Evolutionary conservation across 2,797 vertebrate genomes (phyloP), one percentile per base, ranked within the genome.

Genomic region (Synanceia verrucosa): DNA sequence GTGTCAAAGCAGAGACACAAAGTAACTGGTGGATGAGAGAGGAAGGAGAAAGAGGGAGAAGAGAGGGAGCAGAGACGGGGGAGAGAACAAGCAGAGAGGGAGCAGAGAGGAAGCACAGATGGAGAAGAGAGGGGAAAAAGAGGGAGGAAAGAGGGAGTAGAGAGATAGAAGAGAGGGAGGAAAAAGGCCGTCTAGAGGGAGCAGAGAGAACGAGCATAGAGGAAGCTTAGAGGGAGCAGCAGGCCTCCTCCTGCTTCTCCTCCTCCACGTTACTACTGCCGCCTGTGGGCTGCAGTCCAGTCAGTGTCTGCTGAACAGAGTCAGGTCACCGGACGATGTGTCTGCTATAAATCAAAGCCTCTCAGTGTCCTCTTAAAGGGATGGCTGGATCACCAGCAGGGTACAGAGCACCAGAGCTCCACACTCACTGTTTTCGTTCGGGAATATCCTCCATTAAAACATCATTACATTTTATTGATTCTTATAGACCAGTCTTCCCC

Each of bases 1-100:
- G 26, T 44, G 7, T 18, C 52, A 43, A 26, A 50, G 47, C 36
- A n/a, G 53, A 64, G 53, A 66, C 39, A 56, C 13, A n/a, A n/a
- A 71, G 78, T 83, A 86, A 73, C 78, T 76, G 78, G 43, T 29
- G 68, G 56, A 71, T 39, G 50, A 43, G 75, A 43, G 37, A 59
- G 65, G 60, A 60, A 78, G n/a, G n/a, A n/a, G n/a, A n/a, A n/a
- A n/a, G n/a, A n/a, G n/a, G n/a, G n/a, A n/a, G n/a, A n/a, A n/a
- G n/a, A n/a, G n/a, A n/a, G n/a, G n/a, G n/a, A n/a, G n/a, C n/a
- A n/a, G n/a, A n/a, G n/a, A n/a, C n/a, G n/a, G n/a, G n/a, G n/a
- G n/a, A n/a, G n/a, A n/a, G n/a, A n/a, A n/a, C n/a, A n/a, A 71
- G 44, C 55, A 43, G 75, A 43, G 37, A 59, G 65, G 60, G 63